phyloP scores from a whole-genome alignment of 2,113 vertebrate genomes.

The Argyrosomus japonicus region DNA sequence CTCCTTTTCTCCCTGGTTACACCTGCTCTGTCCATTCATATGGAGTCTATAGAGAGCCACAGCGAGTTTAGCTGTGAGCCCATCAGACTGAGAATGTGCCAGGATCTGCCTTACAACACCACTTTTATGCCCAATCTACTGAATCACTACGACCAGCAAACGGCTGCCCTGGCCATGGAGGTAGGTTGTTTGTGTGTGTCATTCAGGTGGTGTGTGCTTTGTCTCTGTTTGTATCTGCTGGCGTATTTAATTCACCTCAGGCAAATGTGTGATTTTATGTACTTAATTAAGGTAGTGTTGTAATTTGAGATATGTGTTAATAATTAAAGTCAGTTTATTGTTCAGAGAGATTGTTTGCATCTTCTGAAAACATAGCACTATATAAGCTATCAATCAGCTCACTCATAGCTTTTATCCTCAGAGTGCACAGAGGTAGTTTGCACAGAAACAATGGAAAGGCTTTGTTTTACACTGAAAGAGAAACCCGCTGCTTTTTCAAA shows the following conservation, averaged over 20 bases:
- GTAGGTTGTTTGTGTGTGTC: conserved; percentile 79
- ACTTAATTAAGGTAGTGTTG: background rate
- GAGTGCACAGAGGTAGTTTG: conserved; percentile 8
- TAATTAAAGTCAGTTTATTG: background rate
- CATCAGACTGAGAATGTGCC: conserved; percentile 96
- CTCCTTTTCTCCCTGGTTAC: conserved; percentile 62
- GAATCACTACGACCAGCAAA: conserved; percentile 98
- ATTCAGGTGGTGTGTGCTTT: background rate
- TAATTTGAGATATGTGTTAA: background rate
- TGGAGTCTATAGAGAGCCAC: conserved; percentile 86
- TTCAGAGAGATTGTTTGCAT: background rate
- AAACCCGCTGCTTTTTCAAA: background rate
- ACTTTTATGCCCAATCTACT: conserved; percentile 99
- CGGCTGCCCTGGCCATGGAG: conserved; percentile 97
- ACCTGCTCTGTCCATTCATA: conserved; percentile 74
- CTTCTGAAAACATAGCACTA: background rate
- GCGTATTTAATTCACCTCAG: background rate
- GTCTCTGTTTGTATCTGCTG: conserved; percentile 19
- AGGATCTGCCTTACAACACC: conserved; percentile 96
- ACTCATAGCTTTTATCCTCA: conserved; percentile 7
- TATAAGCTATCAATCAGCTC: conserved; percentile 9
- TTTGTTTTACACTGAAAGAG: conserved; percentile 7
- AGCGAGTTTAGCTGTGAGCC: conserved; percentile 97
- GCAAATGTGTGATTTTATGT: background rate
- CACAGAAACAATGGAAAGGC: background rate